phyloP scores from a whole-genome alignment of 2,888 invertebrate species.

The Idaea aversata region DNA sequence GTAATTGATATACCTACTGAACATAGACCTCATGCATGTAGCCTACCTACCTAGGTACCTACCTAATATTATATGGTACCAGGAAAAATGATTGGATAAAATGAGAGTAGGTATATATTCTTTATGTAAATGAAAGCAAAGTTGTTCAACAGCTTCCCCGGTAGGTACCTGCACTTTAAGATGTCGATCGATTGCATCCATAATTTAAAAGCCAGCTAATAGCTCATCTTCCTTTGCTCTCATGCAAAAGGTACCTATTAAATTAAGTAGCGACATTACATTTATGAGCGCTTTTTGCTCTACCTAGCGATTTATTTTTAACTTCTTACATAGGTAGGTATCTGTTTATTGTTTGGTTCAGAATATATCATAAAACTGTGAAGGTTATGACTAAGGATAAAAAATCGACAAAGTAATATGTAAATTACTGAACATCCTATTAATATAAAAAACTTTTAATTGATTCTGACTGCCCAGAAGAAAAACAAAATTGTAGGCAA shows the following conservation, averaged over 20 bases:
- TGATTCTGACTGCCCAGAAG: no score
- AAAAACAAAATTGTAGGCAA: no score
- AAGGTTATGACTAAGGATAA: no score
- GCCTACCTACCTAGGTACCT: no score
- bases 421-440: no score
- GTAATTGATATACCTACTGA: no score
- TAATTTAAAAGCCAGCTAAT: slow-evolving; percentile 41
- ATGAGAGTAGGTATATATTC: slow-evolving; percentile 23
- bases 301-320: slow-evolving; percentile 3
- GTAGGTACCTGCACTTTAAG: slow-evolving; percentile 37
- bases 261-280: slow-evolving; percentile 12
- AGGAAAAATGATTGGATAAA: slow-evolving; percentile 25
- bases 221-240: slow-evolving; percentile 32
- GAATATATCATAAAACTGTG: no score
- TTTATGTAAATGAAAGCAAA: slow-evolving; percentile 62
- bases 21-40: no score
- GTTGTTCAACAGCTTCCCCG: slow-evolving; percentile 41
- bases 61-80: not conserved
- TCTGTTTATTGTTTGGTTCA: not conserved
- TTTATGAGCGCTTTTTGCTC: not conserved
- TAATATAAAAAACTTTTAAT: no score
- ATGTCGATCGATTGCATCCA: slow-evolving; percentile 45
- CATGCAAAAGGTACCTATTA: slow-evolving; percentile 12
- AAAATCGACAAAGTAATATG: no score
- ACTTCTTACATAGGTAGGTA: not conserved